phyloP scores from a whole-genome alignment of 2,113 vertebrate species.

The Rynchops niger region DNA sequence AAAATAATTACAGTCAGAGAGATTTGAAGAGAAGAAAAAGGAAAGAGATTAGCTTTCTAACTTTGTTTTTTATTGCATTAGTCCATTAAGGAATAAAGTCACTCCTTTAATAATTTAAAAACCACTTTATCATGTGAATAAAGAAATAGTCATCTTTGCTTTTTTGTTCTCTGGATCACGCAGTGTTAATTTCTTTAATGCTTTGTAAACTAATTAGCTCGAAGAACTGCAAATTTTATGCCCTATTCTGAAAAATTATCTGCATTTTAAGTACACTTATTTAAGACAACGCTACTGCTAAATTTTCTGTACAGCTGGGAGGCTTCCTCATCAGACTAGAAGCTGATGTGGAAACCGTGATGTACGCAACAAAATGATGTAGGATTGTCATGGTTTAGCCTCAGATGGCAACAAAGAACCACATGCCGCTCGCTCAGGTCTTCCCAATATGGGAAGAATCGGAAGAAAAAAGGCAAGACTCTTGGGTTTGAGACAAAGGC shows the following conservation, averaged over 20 bases:
- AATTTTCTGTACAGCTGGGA: constrained; percentile 34
- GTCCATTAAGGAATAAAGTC: neutral
- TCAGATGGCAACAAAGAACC: too few species aligned
- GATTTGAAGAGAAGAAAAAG: neutral
- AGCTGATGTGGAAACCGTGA: neutral
- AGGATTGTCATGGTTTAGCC: too few species aligned
- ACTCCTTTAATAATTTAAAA: neutral
- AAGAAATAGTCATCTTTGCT: neutral
- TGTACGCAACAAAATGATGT: neutral
- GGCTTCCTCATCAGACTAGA: neutral
- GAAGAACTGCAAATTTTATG: constrained; percentile 27
- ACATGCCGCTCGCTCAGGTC: too few species aligned
- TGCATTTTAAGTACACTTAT: too few species aligned
- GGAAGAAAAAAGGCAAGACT: too few species aligned
- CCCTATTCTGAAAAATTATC: neutral
- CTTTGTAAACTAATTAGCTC: constrained; percentile 61
- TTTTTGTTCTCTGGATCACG: constrained; percentile 18
- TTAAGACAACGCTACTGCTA: neutral
- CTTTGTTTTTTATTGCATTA: neutral
- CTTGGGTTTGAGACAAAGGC: too few species aligned
- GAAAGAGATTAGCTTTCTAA: neutral
- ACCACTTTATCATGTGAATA: neutral
- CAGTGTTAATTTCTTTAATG: constrained; percentile 50
- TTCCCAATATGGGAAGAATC: too few species aligned
- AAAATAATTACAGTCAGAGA: constrained; percentile 5